Conservation (phyloP, 2,888 invertebrate genomes). For the Agrilus cyanescens region DNA sequence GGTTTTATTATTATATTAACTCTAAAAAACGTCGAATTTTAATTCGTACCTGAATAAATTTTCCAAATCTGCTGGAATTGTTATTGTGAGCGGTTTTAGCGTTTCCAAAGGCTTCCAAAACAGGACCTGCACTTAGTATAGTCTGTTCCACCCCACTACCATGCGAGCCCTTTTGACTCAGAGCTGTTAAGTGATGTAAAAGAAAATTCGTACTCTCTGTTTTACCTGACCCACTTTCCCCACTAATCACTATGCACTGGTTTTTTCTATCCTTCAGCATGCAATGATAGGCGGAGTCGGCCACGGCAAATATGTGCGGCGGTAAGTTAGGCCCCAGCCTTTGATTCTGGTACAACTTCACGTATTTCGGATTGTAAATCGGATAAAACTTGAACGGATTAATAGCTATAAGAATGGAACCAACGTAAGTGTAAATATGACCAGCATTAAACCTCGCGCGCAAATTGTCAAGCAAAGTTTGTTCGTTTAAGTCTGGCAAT, state of each 20-base stretch:
- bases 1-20: too few species aligned
- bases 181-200: conserved; percentile 85
- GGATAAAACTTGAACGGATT: conserved; percentile 93
- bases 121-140: conserved; percentile 90
- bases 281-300: conserved; percentile 86
- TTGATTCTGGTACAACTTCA: conserved; percentile 88
- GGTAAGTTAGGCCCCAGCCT: conserved; percentile 83
- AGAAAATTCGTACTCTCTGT: conserved; percentile 94
- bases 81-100: conserved; percentile 96
- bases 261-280: conserved; percentile 86
- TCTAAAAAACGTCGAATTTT: too few species aligned
- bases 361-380: conserved; percentile 96
- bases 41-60: conserved; percentile 69
- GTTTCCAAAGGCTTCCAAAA: conserved; percentile 96
- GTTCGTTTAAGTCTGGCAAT: conserved; percentile 88
- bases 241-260: conserved; percentile 91
- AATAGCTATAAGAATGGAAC: conserved; percentile 88
- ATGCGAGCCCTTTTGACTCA: conserved; percentile 88
- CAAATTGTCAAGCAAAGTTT: conserved; percentile 83
- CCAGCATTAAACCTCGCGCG: conserved; percentile 79
- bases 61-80: conserved; percentile 94
- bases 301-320: conserved; percentile 94
- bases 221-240: conserved; percentile 92
- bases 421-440: conserved; percentile 93
- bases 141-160: conserved; percentile 96